phyloP scores from a whole-genome alignment of 2,797 vertebrate species.

The Amniataba percoides region DNA sequence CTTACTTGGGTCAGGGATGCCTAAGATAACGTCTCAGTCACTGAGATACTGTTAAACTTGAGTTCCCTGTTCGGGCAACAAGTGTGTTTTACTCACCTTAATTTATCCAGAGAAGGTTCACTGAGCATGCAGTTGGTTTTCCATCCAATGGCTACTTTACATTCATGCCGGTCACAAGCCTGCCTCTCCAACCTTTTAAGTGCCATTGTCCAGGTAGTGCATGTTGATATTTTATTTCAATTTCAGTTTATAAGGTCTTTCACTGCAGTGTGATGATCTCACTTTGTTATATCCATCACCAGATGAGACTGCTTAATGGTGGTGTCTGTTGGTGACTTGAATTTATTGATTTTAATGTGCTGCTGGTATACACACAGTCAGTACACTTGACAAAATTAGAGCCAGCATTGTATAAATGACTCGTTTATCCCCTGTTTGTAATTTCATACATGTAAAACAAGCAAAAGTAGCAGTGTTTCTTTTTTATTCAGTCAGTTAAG shows the following conservation, averaged over 20 bases:
- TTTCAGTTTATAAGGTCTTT: too few relatives aligned
- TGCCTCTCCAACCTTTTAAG: not conserved
- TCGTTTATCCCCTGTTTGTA: not conserved
- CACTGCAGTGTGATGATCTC: conserved; percentile 39
- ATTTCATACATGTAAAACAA: not conserved
- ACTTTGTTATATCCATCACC: conserved; percentile 15
- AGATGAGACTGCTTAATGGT: conserved; percentile 3
- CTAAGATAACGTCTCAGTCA: not conserved
- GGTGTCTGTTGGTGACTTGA: conserved; percentile 14
- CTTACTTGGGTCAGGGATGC: conserved; percentile 13
- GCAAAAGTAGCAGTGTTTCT: not conserved
- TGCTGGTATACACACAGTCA: conserved; percentile 8
- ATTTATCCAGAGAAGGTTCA: not conserved
- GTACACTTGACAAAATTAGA: not conserved
- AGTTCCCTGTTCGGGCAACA: not conserved
- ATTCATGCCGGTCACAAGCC: not conserved
- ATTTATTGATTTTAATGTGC: not conserved
- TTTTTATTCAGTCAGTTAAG: too few relatives aligned
- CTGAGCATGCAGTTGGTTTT: not conserved
- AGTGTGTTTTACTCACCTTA: not conserved
- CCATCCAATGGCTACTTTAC: conserved; percentile 6
- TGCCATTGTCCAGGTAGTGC: not conserved
- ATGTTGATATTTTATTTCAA: too few relatives aligned
- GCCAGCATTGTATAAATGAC: not conserved
- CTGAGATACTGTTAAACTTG: conserved; percentile 9